Conservation (phyloP, 2,888 invertebrate species). For the Platycheirus rosarum region DNA sequence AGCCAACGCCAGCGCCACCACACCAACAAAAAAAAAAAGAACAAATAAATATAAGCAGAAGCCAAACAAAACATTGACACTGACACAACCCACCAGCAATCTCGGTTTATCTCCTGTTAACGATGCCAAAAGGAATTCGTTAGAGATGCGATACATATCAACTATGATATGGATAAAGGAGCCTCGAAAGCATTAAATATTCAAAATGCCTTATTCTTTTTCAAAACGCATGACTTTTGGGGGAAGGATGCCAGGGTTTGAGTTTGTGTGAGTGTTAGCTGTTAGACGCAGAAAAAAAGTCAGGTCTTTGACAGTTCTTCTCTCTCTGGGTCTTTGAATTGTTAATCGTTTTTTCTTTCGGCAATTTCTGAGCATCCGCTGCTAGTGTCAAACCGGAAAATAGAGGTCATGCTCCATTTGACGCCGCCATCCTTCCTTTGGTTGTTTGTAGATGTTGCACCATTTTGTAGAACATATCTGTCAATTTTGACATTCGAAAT, state of each 20-base stretch:
- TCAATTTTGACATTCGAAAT: slow-evolving; percentile 42
- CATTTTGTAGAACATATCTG: slow-evolving; percentile 41
- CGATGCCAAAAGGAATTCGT: slow-evolving; percentile 62
- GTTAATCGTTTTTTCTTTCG: slow-evolving; percentile 1
- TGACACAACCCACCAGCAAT: slow-evolving; percentile 35
- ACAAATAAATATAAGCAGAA: not conserved
- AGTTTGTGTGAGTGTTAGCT: not conserved
- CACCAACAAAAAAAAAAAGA: not conserved
- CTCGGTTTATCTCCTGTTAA: slow-evolving; percentile 19
- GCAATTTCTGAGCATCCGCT: slow-evolving; percentile 41
- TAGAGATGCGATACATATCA: slow-evolving; percentile 58
- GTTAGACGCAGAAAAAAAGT: slow-evolving; percentile 35
- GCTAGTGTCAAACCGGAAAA: slow-evolving; percentile 47
- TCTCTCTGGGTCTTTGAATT: not conserved
- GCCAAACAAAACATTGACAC: slow-evolving; percentile 53
- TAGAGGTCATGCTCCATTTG: slow-evolving; percentile 62
- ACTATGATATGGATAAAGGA: slow-evolving; percentile 18
- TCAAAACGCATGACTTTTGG: slow-evolving; percentile 31
- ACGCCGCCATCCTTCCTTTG: slow-evolving; percentile 33
- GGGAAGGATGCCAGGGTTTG: too few species aligned
- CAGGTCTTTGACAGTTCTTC: slow-evolving; percentile 17
- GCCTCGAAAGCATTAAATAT: slow-evolving; percentile 61
- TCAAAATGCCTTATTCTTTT: slow-evolving; percentile 47
- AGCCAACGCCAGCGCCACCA: not conserved
- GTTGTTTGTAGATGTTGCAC: slow-evolving; percentile 49